These are phyloP conservation scores for Amniataba percoides DNA, from an alignment of 2,797 vertebrate genomes.

Conservation along the genomic window DNA sequence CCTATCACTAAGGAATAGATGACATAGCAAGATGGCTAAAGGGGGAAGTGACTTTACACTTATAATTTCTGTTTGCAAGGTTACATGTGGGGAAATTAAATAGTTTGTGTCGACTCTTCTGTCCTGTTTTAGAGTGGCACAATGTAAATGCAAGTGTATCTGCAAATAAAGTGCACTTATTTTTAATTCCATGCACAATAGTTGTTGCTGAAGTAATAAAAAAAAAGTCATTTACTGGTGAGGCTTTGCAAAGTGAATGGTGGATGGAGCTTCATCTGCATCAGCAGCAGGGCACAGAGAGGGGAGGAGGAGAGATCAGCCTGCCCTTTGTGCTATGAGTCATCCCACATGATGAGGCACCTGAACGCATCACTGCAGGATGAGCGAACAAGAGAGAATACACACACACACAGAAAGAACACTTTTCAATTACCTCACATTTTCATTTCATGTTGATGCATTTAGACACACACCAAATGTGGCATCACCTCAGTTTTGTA, in stretches of 20 bases:
- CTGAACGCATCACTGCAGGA: conserved; percentile 48
- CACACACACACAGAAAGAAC: conserved; percentile 1
- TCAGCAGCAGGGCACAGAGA: conserved; percentile 7
- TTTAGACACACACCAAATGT: neutral
- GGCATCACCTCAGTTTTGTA: neutral
- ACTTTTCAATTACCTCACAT: neutral
- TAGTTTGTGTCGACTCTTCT: too few relatives aligned
- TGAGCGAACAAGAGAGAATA: neutral
- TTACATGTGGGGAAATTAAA: too few relatives aligned
- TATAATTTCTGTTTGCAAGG: neutral
- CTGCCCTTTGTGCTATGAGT: conserved; percentile 73
- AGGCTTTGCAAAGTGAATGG: neutral
- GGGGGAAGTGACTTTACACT: neutral
- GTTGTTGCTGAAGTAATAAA: neutral
- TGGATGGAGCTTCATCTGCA: conserved; percentile 12
- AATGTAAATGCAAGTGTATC: neutral
- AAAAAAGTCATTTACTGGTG: neutral
- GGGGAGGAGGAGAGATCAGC: conserved; percentile 19
- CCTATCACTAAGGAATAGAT: too few relatives aligned
- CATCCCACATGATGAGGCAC: conserved; percentile 62
- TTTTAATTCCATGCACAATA: neutral
- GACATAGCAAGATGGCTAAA: neutral
- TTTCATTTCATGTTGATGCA: neutral
- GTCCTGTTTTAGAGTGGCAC: too few relatives aligned
- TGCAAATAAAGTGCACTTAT: neutral